These are phyloP conservation scores for Corythornis vintsioides DNA, from an alignment of 2,113 vertebrate genomes.

Conservation along the genomic window DNA sequence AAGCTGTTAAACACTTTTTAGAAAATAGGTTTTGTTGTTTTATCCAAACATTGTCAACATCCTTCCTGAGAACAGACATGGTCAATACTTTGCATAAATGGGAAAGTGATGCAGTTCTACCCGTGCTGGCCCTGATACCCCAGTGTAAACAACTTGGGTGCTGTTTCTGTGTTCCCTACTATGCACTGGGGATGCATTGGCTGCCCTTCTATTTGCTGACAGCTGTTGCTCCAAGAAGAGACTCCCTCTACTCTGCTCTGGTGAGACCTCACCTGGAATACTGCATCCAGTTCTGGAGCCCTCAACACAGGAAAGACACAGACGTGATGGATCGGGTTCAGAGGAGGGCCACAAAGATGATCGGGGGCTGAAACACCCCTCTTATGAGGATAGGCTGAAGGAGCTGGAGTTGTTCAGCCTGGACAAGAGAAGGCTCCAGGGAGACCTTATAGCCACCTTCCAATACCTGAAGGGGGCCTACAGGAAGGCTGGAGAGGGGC, in stretches of 20 bases:
- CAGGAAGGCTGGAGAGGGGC: no score
- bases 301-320: no score
- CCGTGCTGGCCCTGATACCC: background rate
- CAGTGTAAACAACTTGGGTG: background rate
- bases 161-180: background rate
- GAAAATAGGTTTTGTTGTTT: background rate
- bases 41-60: background rate
- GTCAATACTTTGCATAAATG: background rate
- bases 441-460: no score
- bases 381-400: no score
- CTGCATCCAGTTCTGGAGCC: no score
- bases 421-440: no score
- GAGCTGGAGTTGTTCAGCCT: no score
- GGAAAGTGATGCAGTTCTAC: background rate
- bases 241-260: background rate
- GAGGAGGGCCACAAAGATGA: no score
- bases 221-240: background rate
- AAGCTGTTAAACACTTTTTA: background rate
- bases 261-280: no score
- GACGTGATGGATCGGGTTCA: no score
- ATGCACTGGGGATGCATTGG: background rate
- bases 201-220: background rate
- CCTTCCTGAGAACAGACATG: background rate
- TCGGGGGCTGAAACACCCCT: no score
- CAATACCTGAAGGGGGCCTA: no score